phyloP scores from a whole-genome alignment of 30 jellyfish, hydroid and myxozoan species.

The Cassiopea xamachana region DNA sequence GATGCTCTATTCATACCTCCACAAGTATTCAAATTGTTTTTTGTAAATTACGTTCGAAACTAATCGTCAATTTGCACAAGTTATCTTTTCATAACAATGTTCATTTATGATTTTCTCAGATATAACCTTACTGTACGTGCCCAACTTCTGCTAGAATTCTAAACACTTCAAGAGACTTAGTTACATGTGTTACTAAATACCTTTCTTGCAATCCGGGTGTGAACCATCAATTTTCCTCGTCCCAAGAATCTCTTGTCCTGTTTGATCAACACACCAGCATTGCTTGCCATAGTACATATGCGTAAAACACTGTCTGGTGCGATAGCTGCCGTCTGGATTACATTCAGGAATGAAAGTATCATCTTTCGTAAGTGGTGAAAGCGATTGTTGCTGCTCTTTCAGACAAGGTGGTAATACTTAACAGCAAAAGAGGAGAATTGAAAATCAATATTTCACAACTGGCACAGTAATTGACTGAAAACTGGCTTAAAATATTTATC shows the following conservation, averaged over 20 bases:
- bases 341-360: conserved; percentile 95
- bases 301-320: conserved; percentile 93
- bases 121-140: no score
- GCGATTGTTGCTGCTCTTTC: conserved; percentile 86
- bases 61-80: no score
- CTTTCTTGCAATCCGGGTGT: conserved; percentile 96
- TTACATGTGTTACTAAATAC: conserved; percentile 15
- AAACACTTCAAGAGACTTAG: no score
- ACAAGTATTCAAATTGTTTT: no score
- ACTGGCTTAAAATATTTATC: no score
- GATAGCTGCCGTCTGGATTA: conserved; percentile 95
- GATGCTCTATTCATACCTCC: no score
- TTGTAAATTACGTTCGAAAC: no score
- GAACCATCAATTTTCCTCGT: conserved; percentile 98
- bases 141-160: no score
- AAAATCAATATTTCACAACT: background rate
- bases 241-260: conserved; percentile 97
- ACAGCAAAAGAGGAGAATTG: background rate
- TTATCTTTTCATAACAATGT: no score
- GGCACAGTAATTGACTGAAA: background rate
- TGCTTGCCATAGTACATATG: conserved; percentile 96
- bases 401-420: conserved; percentile 84
- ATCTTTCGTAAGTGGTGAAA: conserved; percentile 81
- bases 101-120: no score
- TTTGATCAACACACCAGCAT: conserved; percentile 98